Base-by-base conservation (phyloP, 2,888 invertebrate genomes). In the Acronicta psi region DNA sequence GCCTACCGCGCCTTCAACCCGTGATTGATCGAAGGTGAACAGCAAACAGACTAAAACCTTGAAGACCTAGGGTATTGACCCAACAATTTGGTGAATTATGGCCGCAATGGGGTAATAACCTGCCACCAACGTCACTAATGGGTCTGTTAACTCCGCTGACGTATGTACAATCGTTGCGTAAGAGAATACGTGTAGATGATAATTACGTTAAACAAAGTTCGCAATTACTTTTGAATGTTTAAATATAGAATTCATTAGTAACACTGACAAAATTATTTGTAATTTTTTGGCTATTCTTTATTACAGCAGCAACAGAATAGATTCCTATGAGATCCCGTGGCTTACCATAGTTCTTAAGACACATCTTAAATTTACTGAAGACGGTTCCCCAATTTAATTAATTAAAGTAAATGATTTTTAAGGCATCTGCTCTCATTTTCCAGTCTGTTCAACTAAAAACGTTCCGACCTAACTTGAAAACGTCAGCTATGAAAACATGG, bases 21-120 rank as follows among this genome's bases (percentile, higher is more conserved):
- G 11, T 41, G 41, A 41, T 41, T 31, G 61, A 41, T 64, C 38
- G 16, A 29, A 37, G 31, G 16, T 13, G 25, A 49, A 11, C 29
- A 47, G 8, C 52, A 37, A 60, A 68, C 31, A 40, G 7, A 31
- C 9, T 42, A 44, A 52, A 17, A 41, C 65, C 65, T 69, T 65
- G 65, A 61, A 50, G 25, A 45, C 54, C 45, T 50, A 14, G 63
- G 54, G 17, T 38, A 18, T 42, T 62, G 18, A 66, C 65, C 63
- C 54, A 18, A 4, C 14, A 29, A 29, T 29, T 20, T 9, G 34
- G 20, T 17, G 23, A 40, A 23, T 43, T 44, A 31, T 23, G 23
- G 17, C 36, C 25, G 34, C 34, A 40, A 46, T 36, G 13, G 62
- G 45, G 34, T 43, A 66, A 51, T 51, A 43, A 20, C 55, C 55